phyloP scores from a whole-genome alignment of 2,797 vertebrate species.

The Gambelia wislizenii region DNA sequence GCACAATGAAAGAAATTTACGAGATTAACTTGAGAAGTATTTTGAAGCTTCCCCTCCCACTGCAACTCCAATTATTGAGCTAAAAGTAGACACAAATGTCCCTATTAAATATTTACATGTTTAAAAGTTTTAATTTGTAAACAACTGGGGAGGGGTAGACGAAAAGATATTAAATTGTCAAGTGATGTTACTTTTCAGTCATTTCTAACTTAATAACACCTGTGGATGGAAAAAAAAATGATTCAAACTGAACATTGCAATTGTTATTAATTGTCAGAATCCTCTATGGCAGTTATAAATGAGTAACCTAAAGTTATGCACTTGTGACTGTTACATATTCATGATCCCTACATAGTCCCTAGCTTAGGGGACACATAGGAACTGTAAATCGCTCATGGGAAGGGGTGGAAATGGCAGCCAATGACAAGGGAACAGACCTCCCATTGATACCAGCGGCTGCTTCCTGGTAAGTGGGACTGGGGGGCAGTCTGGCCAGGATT shows the following conservation, averaged over 20 bases:
- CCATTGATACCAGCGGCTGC: neutral
- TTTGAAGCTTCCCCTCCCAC: neutral
- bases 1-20: neutral
- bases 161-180: neutral
- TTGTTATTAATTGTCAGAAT: too few relatives aligned
- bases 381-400: too few relatives aligned
- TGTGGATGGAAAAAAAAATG: neutral
- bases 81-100: neutral
- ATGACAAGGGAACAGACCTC: too few relatives aligned
- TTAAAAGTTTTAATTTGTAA: neutral
- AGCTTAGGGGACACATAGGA: too few relatives aligned
- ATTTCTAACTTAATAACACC: neutral
- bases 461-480: neutral
- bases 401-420: too few relatives aligned
- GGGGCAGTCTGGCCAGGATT: neutral
- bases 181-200: neutral
- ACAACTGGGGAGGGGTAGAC: neutral
- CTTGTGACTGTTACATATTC: too few relatives aligned
- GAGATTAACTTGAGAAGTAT: neutral
- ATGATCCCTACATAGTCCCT: too few relatives aligned
- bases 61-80: too few relatives aligned
- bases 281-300: too few relatives aligned
- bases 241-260: neutral
- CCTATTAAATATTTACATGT: constrained; percentile 1
- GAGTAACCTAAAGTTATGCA: too few relatives aligned